Evolutionary conservation across 2,113 vertebrate genomes (phyloP).

Genomic region (Varanus salvator): DNA sequence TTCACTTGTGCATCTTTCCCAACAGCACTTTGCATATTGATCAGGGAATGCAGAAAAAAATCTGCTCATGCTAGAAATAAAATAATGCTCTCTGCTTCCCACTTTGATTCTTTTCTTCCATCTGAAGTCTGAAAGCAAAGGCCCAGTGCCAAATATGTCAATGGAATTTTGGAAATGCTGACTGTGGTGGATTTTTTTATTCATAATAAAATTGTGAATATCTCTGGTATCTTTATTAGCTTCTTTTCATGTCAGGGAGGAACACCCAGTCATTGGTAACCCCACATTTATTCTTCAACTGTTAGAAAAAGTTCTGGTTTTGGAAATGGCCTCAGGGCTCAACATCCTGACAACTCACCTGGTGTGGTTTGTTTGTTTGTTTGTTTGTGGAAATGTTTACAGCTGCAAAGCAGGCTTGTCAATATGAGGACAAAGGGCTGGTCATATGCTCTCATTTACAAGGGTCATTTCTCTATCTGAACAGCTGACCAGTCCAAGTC

Average conservation of each 20-base stretch:
- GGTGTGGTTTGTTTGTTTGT: background rate
- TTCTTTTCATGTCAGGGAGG: background rate
- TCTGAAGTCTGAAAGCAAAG: background rate
- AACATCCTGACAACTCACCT: background rate
- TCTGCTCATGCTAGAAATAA: background rate
- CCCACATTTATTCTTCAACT: background rate
- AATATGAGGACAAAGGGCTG: background rate
- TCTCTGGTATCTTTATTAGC: background rate
- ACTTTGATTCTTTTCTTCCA: background rate
- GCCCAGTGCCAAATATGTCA: too few relatives aligned
- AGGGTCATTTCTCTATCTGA: background rate
- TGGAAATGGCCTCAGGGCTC: background rate
- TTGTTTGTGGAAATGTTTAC: background rate
- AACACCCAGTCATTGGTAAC: background rate
- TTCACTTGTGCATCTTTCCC: background rate
- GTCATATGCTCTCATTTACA: background rate
- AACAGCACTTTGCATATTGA: background rate
- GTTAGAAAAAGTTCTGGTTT: background rate
- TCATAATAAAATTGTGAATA: background rate
- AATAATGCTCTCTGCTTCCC: background rate
- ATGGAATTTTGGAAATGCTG: background rate
- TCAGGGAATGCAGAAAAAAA: background rate
- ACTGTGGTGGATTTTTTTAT: background rate
- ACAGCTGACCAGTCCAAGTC: background rate
- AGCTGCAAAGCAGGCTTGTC: background rate